These are phyloP conservation scores for Blastobasis adustella DNA, from an alignment of 2,888 invertebrate genomes.

Conservation along the genomic window DNA sequence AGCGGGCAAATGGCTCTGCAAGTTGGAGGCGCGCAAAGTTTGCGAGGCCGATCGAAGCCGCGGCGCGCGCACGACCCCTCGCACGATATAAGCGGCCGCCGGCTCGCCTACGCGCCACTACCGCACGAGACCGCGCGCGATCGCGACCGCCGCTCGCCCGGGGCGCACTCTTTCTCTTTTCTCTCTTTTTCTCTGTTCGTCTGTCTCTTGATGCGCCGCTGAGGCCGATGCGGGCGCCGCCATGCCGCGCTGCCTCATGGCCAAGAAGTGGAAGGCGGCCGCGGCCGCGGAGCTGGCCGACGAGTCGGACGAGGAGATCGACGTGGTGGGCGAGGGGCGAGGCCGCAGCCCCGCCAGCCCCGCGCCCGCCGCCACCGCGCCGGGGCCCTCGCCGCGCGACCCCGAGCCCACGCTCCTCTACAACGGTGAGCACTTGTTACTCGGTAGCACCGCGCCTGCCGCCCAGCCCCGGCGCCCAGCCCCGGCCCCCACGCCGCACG, in stretches of 20 bases:
- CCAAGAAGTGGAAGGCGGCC: slow-evolving; percentile 94
- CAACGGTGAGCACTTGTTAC: slow-evolving; percentile 76
- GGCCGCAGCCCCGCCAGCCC: slow-evolving; percentile 71
- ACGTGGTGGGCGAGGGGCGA: slow-evolving; percentile 88
- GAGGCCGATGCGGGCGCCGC: slow-evolving; percentile 75
- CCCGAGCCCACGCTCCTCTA: slow-evolving; percentile 83
- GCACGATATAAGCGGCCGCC: slow-evolving; percentile 59
- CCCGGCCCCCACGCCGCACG: slow-evolving; percentile 38
- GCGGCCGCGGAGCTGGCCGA: slow-evolving; percentile 76
- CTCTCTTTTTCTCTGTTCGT: slow-evolving; percentile 72
- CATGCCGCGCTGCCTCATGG: slow-evolving; percentile 97
- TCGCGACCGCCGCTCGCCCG: slow-evolving; percentile 61
- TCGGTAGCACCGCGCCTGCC: slow-evolving; percentile 2
- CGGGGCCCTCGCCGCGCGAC: slow-evolving; percentile 81
- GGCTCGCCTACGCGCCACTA: slow-evolving; percentile 62
- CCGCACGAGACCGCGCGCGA: slow-evolving; percentile 75
- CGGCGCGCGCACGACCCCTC: slow-evolving; percentile 58
- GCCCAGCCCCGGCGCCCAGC: not conserved
- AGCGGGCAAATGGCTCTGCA: slow-evolving; percentile 48
- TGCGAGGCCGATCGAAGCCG: slow-evolving; percentile 54
- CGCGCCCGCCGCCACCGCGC: slow-evolving; percentile 74
- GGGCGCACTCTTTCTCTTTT: slow-evolving; percentile 72
- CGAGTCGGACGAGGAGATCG: slow-evolving; percentile 85
- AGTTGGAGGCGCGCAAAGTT: slow-evolving; percentile 57
- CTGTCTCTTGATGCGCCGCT: slow-evolving; percentile 72